Conservation (phyloP, 2,797 vertebrate species). For the Mycteria americana region DNA sequence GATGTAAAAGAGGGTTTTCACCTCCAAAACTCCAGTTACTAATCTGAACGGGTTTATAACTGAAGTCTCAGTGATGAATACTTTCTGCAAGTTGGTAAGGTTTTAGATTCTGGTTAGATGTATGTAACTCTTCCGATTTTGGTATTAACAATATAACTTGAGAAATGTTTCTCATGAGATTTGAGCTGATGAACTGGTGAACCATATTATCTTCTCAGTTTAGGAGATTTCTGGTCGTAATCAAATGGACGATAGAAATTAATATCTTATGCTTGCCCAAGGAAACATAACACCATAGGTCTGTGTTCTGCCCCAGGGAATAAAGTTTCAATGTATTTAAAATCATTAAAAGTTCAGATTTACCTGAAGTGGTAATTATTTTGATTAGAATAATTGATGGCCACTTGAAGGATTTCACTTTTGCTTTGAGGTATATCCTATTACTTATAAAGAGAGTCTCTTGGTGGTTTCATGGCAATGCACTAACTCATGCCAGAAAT, state of each 20-base stretch:
- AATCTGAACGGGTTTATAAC: background rate
- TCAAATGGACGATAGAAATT: background rate
- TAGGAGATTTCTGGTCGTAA: background rate
- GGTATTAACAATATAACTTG: background rate
- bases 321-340: background rate
- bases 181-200: background rate
- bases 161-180: background rate
- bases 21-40: background rate
- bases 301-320: background rate
- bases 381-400: background rate
- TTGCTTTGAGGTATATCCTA: background rate
- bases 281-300: background rate
- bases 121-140: background rate
- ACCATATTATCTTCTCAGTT: background rate
- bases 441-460: background rate
- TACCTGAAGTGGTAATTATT: background rate
- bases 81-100: background rate
- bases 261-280: background rate
- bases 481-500: background rate
- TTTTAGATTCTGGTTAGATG: background rate
- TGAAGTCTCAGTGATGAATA: background rate
- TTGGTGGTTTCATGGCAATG: background rate
- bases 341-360: background rate
- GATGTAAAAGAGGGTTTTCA: background rate
- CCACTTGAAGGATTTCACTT: background rate